Evolutionary conservation across 2,113 vertebrate species (phyloP).

Genomic region (Ciconia stormi): DNA sequence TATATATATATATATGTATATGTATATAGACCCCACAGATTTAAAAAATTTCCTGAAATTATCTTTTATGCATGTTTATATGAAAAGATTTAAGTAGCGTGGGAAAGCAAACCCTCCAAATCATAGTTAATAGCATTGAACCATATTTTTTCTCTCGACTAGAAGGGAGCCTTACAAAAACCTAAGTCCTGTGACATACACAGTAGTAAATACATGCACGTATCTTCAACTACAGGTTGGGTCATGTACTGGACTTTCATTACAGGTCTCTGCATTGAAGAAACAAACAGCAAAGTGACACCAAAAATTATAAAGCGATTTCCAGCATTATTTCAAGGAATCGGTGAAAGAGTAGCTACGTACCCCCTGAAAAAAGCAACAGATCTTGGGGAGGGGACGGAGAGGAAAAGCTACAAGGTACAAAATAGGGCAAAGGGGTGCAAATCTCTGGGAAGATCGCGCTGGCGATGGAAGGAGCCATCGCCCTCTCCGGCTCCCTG

Average conservation of each 20-base stretch:
- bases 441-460: too few relatives aligned
- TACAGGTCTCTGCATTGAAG: not conserved
- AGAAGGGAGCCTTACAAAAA: not conserved
- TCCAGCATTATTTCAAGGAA: not conserved
- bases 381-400: rapidly evolving
- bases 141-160: not conserved
- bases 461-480: not conserved
- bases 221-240: rapidly evolving
- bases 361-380: rapidly evolving
- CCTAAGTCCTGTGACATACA: not conserved
- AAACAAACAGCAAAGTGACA: not conserved
- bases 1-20: rapidly evolving
- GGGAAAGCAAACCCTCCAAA: not conserved
- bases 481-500: not conserved
- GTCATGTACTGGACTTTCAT: not conserved
- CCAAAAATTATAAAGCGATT: not conserved
- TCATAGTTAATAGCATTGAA: rapidly evolving
- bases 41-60: not conserved
- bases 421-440: rapidly evolving
- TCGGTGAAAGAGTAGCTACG: rapidly evolving
- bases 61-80: not conserved
- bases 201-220: rapidly evolving
- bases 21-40: rapidly evolving
- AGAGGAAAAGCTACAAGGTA: rapidly evolving
- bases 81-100: not conserved